phyloP scores from a whole-genome alignment of 2,113 vertebrate genomes.

The Lepus timidus region DNA sequence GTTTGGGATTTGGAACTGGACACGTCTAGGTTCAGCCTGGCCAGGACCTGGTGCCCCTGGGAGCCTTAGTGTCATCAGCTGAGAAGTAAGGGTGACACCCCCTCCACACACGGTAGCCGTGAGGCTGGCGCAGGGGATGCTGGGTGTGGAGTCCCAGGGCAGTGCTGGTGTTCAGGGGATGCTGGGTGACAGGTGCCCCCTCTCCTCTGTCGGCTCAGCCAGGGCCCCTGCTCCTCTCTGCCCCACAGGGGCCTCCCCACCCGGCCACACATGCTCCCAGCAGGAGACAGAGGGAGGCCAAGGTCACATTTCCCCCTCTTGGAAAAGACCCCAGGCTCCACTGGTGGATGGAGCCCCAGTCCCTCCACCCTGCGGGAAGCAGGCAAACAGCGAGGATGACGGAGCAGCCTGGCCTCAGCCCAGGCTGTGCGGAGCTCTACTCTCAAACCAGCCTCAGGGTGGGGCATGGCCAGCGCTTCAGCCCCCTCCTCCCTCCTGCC shows the following conservation, averaged over 20 bases:
- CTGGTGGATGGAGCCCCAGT: neutral
- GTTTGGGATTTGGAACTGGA: neutral
- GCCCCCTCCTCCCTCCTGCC: too few relatives aligned
- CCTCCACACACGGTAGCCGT: too few relatives aligned
- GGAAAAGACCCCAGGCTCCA: neutral
- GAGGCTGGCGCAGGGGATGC: neutral
- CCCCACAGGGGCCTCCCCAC: neutral
- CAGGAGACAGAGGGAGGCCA: too few relatives aligned
- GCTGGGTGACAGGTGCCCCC: fast-evolving
- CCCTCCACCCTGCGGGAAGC: neutral
- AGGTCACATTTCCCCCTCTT: neutral
- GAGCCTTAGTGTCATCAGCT: neutral
- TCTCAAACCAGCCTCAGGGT: neutral
- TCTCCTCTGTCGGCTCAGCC: neutral
- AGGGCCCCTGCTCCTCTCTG: neutral
- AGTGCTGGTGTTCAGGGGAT: neutral
- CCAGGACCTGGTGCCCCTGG: neutral
- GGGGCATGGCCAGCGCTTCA: neutral
- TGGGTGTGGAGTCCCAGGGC: too few relatives aligned
- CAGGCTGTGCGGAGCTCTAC: neutral
- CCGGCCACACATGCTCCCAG: neutral
- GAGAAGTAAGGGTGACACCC: neutral
- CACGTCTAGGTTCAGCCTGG: neutral
- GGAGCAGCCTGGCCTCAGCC: neutral
- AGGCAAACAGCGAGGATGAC: neutral